Percentiles rank a stretch among this genome's conserved stretches.
These are phyloP conservation scores for Pantala flavescens DNA, from an alignment of 1,140 invertebrate genomes.

Conservation along the genomic window DNA sequence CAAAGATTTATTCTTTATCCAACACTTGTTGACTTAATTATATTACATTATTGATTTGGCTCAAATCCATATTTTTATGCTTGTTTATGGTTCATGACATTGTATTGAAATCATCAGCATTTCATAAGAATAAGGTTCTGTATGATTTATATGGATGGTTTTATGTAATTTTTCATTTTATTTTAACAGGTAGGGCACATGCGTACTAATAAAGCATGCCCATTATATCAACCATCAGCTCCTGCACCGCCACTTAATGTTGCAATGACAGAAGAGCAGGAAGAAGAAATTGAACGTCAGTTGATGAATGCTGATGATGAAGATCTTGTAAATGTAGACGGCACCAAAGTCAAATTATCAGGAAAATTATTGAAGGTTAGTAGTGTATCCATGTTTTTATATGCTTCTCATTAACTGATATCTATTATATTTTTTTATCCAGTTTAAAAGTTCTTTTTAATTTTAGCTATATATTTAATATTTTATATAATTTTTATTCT, in stretches of 20 bases:
- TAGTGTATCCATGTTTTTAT: constrained; percentile 17
- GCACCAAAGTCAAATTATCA: constrained; percentile 75
- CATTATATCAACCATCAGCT: constrained; percentile 67
- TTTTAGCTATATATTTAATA: no score
- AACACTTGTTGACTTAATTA: no score
- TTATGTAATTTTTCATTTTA: not conserved
- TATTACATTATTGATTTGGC: no score
- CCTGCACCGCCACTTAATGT: constrained; percentile 55
- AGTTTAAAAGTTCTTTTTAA: constrained; percentile 11
- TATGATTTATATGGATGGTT: no score
- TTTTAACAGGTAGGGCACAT: constrained; percentile 52
- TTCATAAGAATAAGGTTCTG: no score
- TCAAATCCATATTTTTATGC: no score
- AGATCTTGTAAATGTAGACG: constrained; percentile 84
- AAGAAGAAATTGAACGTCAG: constrained; percentile 69
- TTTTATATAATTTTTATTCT: no score
- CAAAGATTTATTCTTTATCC: no score
- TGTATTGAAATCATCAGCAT: no score
- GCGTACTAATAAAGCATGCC: constrained; percentile 94
- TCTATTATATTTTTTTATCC: constrained; percentile 6
- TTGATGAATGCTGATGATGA: constrained; percentile 62
- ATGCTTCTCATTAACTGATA: not conserved
- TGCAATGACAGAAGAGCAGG: constrained; percentile 67
- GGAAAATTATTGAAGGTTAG: constrained; percentile 67
- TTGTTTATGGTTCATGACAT: no score